Conservation (phyloP, 2,797 vertebrate species). For the Gymnodraco acuticeps region DNA sequence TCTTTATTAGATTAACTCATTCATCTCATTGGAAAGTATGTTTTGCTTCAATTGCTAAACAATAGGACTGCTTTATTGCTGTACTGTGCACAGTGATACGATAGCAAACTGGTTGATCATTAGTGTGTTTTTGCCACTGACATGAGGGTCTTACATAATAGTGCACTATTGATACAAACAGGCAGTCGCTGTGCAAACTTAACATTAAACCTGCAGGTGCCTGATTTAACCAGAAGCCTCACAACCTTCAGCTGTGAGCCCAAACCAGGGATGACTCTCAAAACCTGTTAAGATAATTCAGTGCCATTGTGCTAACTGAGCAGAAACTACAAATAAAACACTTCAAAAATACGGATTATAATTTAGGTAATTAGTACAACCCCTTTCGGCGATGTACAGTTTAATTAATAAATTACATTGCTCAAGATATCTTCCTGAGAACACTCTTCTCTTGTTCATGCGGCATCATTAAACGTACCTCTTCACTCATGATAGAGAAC, state of each 20-base stretch:
- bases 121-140: slow-evolving; percentile 43
- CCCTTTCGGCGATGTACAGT: background rate
- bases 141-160: slow-evolving; percentile 44
- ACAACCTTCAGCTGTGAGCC: slow-evolving; percentile 19
- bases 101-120: slow-evolving; percentile 62
- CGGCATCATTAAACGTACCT: slow-evolving; percentile 6
- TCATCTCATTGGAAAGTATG: slow-evolving; percentile 17
- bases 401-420: slow-evolving; percentile 40
- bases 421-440: slow-evolving; percentile 54
- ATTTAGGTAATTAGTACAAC: slow-evolving; percentile 40
- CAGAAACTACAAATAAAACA: slow-evolving; percentile 5
- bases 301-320: slow-evolving; percentile 13
- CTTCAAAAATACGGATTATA: slow-evolving; percentile 23
- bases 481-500: slow-evolving; percentile 1
- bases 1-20: slow-evolving; percentile 54
- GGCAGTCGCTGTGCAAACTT: slow-evolving; percentile 30
- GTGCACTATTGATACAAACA: slow-evolving; percentile 10
- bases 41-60: slow-evolving; percentile 16
- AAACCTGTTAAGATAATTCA: background rate
- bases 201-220: slow-evolving; percentile 31
- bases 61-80: slow-evolving; percentile 1
- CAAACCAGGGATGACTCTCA: slow-evolving; percentile 9
- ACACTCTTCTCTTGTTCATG: slow-evolving; percentile 15
- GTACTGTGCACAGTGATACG: slow-evolving; percentile 21
- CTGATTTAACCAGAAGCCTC: slow-evolving; percentile 37